Evolutionary conservation across 1,140 invertebrate genomes (phyloP).

Genomic region (Hydropsyche tenuis): DNA sequence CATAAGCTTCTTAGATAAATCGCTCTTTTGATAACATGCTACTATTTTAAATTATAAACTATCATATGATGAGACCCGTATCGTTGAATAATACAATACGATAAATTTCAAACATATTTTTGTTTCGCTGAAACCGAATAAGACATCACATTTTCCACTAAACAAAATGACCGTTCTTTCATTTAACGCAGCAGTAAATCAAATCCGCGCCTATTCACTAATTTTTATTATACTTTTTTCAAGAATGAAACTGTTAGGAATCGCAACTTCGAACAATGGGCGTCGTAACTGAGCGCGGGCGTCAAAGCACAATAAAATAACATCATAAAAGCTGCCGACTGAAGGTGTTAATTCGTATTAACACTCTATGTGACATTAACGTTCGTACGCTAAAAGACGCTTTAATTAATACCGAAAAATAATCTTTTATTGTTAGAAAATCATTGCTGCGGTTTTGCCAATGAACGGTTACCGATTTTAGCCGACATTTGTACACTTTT

Average conservation of each 20-base stretch:
- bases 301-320: background rate
- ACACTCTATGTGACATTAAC: slow-evolving; percentile 29
- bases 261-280: slow-evolving; percentile 1
- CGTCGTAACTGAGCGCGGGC: background rate
- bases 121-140: too few species aligned
- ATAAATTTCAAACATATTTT: too few species aligned
- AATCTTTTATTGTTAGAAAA: slow-evolving; percentile 3
- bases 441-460: background rate
- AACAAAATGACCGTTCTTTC: too few species aligned
- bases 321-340: background rate
- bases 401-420: slow-evolving; percentile 5
- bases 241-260: background rate
- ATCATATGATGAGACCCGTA: too few species aligned
- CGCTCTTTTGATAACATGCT: too few species aligned
- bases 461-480: too few species aligned
- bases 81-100: too few species aligned
- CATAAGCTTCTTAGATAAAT: too few species aligned
- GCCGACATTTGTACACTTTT: background rate
- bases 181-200: slow-evolving; percentile 7
- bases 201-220: background rate
- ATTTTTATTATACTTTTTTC: background rate
- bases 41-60: too few species aligned
- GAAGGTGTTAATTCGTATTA: slow-evolving; percentile 31
- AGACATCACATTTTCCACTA: background rate
- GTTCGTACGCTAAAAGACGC: slow-evolving; percentile 6